Conservation (phyloP, 1,140 invertebrate genomes). For the Chrysoperla carnea region DNA sequence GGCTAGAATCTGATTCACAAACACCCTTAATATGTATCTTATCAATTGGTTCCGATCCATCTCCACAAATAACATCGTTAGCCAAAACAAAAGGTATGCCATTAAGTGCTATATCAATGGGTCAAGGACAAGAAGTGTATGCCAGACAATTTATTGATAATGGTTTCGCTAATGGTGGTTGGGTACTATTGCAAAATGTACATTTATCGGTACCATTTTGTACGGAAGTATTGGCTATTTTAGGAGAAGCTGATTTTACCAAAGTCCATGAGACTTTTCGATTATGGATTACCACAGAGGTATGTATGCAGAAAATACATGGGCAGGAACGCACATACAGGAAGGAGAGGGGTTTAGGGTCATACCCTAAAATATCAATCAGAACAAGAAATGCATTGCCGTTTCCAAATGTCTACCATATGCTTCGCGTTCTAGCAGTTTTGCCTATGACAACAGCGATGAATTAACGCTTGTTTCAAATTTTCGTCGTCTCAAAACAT, state of each 20-base stretch:
- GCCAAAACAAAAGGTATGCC: conserved; percentile 68
- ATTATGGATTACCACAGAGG: conserved; percentile 93
- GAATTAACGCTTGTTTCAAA: no score
- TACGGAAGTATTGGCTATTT: conserved; percentile 75
- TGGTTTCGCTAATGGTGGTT: conserved; percentile 63
- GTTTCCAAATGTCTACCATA: no score
- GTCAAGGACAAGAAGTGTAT: conserved; percentile 90
- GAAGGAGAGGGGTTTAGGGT: no score
- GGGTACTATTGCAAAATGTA: conserved; percentile 90
- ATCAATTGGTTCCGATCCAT: conserved; percentile 91
- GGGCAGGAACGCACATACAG: no score
- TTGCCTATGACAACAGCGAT: no score
- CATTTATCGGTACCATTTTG: conserved; percentile 87
- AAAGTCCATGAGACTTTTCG: conserved; percentile 69
- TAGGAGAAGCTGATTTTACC: conserved; percentile 55
- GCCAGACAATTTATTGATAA: conserved; percentile 74
- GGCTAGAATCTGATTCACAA: conserved; percentile 71
- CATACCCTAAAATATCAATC: no score
- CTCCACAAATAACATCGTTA: conserved; percentile 69
- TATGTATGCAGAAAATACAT: no score
- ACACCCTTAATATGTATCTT: conserved; percentile 85
- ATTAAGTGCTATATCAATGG: conserved; percentile 68
- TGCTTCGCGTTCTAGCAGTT: no score
- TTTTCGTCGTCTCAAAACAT: no score
- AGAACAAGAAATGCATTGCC: no score